These are phyloP conservation scores for Eupleurogrammus muticus DNA, from an alignment of 2,797 vertebrate genomes.

Conservation along the genomic window DNA sequence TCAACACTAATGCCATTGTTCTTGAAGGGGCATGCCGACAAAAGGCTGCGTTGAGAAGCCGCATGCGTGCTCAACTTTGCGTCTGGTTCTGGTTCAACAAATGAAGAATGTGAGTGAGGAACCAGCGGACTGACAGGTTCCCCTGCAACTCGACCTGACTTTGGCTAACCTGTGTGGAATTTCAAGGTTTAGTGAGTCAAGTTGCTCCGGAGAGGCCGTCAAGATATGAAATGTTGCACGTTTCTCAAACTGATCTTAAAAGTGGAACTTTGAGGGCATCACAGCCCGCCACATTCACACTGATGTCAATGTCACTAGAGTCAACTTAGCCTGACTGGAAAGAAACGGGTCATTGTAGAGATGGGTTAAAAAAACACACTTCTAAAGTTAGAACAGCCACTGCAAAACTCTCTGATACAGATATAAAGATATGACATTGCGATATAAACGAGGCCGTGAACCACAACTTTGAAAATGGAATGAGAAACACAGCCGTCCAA, in stretches of 20 bases:
- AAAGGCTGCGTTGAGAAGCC: constrained; percentile 26
- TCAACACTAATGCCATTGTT: constrained; percentile 35
- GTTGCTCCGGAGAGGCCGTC: constrained; percentile 33
- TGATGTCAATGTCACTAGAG: constrained; percentile 9
- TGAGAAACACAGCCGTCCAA: constrained; percentile 24
- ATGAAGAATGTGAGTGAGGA: constrained; percentile 48
- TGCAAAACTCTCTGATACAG: constrained; percentile 9
- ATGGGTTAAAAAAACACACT: constrained; percentile 1
- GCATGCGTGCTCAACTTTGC: constrained; percentile 42
- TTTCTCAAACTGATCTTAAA: constrained; percentile 29
- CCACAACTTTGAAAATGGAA: constrained; percentile 43
- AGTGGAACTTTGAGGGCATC: neutral
- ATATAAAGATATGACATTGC: constrained; percentile 33
- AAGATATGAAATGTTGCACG: constrained; percentile 44
- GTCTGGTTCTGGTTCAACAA: constrained; percentile 55
- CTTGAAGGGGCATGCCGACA: constrained; percentile 32
- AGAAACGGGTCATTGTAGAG: constrained; percentile 11
- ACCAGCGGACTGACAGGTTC: constrained; percentile 48
- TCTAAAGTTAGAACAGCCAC: constrained; percentile 26
- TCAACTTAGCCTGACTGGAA: neutral
- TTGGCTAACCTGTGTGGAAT: constrained; percentile 63
- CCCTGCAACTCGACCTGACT: constrained; percentile 51
- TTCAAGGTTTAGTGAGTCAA: constrained; percentile 55
- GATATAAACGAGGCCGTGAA: constrained; percentile 22
- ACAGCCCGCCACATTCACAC: neutral